Conservation (phyloP, 1,140 invertebrate genomes). For the Catajapyx aquilonaris region DNA sequence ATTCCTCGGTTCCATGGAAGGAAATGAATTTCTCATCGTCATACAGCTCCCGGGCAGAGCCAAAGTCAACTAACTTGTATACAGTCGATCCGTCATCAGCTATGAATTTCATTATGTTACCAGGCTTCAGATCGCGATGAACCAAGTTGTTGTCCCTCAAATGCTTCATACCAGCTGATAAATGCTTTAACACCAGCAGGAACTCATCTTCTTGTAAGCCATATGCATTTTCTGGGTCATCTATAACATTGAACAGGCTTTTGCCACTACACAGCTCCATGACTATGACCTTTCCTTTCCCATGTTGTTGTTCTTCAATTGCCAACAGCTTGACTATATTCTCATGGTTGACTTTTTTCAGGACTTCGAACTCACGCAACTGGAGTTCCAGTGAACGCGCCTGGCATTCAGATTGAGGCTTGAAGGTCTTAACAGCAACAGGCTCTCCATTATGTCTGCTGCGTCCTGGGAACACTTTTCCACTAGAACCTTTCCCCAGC, state of each 20-base stretch:
- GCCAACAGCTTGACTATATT: conserved; percentile 89
- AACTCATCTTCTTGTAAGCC: conserved; percentile 85
- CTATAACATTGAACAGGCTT: conserved; percentile 79
- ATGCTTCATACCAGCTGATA: conserved; percentile 88
- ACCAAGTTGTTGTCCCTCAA: conserved; percentile 82
- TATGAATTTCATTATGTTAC: conserved; percentile 95
- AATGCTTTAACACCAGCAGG: conserved; percentile 66
- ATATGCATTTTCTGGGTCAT: conserved; percentile 89
- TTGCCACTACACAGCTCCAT: conserved; percentile 93
- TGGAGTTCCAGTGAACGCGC: conserved; percentile 80
- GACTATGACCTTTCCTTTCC: conserved; percentile 77
- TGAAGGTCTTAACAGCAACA: conserved; percentile 92
- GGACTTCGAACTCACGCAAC: conserved; percentile 80
- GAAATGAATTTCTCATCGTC: conserved; percentile 94
- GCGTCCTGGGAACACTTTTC: conserved; percentile 84
- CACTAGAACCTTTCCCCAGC: conserved; percentile 84
- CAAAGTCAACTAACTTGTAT: conserved; percentile 95
- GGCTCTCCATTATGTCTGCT: conserved; percentile 89
- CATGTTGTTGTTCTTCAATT: conserved; percentile 82
- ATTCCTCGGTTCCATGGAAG: conserved; percentile 92
- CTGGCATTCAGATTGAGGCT: conserved; percentile 74
- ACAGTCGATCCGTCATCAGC: conserved; percentile 78
- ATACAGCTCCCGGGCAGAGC: conserved; percentile 80
- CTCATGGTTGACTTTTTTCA: conserved; percentile 88
- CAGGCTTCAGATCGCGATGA: conserved; percentile 87